Base-by-base conservation (phyloP, 2,113 vertebrate species). In the Poeciliopsis retropinna region DNA sequence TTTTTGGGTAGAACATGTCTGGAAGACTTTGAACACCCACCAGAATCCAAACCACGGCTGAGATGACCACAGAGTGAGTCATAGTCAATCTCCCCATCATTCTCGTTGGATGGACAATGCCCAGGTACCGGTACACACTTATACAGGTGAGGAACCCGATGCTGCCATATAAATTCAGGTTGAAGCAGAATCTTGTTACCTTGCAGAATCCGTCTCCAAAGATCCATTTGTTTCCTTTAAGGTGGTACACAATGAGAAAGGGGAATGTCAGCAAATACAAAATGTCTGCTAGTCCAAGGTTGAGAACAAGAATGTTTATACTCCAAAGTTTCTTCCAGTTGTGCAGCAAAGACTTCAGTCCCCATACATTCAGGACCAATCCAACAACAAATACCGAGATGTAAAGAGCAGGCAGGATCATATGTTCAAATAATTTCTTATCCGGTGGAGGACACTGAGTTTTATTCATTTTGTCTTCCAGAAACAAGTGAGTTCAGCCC, bases 181-280 rank as follows among this genome's bases (percentile, higher is more conserved):
- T 32, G 32, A 8, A 32, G 32, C 32, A 32, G 32, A 32, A 32
- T 32, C 32, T 32, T 8, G 7, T 32, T 32, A 93, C 11, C 57
- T 85, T 94, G 93, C 96, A 97, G 86, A 95, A 94, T 1, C 2
- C 2, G 0, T 82, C 75, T 72, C 96, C 94, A 2, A 96, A 97
- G 37, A 86, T 64, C 96, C 96, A 97, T 0, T 0, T 4, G 41
- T 6, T 28, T 0, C 87, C 87, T 3, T 2, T 81, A 4, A 73
- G 78, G 76, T 96, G 89, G 81, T 96, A 96, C 25, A 76, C 78
- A 72, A 95, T 72, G 60, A 96, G 69, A 76, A 95, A 96, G 0
- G 96, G 96, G 79, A 97, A 86, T 0, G 93, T 96, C 68, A 93
- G 84, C 79, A 96, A 80, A 0, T 96, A 96, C 28, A 96, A 81